Evolutionary conservation across 2,888 invertebrate genomes (phyloP), one percentile per base, ranked within the genome.

Genomic region (Zygothrica quintamaculata): DNA sequence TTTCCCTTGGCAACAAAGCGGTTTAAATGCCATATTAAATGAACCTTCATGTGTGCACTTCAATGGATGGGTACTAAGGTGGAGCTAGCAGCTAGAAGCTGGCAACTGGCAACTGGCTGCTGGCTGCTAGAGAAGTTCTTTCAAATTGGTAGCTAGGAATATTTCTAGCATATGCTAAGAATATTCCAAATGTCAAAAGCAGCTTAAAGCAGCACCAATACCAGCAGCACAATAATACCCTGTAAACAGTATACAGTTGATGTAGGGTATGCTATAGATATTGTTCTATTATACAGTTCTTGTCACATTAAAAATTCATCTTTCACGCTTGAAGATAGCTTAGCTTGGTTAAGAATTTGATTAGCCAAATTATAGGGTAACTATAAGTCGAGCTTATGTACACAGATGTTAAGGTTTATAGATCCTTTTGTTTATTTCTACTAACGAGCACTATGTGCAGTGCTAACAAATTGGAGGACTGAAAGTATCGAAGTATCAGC

Each of bases 1-100:
- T 77, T 68, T 58, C 78, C 65, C 57, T 18, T 57, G 78, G 64
- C 78, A 78, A 84, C 82, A 84, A 80, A 80, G 81, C 80, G 70
- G 84, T 74, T 80, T 80, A 80, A 81, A 70, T 62, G 55, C 61
- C 75, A 70, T 62, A 59, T 73, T 68, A 77, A 73, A 78, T 73
- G 64, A 66, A 73, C 75, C 64, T 64, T 67, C 65, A 64, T 64
- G 59, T 66, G 39, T 62, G 55, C 25, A 22, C 3, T 36, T 25
- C 7, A 26, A 15, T 29, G 8, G 11, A 0, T 9, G 3, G 6
- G 31, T 0, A 6, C 15, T 29, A 39, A 52, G 12, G 15, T 15
- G 1, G 25, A 11, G 5, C 5, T 5, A 8, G 26, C 25, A 48
- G n/a, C 29, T n/a, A 9, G 29, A 2, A 29, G 29, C 29, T 29